These are phyloP conservation scores for Dicranocentrus wangi DNA, from an alignment of 2,888 invertebrate species.

Conservation along the genomic window DNA sequence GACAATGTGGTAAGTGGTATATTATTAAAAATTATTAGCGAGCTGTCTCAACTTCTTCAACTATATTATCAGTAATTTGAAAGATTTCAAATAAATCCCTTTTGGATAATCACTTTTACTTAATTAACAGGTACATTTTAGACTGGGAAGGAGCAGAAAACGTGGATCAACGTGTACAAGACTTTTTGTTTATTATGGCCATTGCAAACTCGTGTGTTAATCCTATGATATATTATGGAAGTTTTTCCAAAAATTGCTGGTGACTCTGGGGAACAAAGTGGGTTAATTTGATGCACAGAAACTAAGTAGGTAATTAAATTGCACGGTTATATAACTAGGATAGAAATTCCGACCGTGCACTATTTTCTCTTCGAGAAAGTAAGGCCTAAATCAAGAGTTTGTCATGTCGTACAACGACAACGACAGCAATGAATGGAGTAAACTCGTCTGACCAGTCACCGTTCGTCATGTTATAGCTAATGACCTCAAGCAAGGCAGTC, in stretches of 20 bases:
- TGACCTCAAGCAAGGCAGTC: no score
- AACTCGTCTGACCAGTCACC: no score
- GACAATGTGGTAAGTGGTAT: slow-evolving; percentile 81
- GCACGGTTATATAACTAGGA: no score
- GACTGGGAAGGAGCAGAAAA: slow-evolving; percentile 81
- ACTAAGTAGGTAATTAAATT: no score
- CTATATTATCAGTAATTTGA: no score
- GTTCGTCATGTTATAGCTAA: no score
- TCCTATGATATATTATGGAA: slow-evolving; percentile 85
- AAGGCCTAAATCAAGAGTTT: no score
- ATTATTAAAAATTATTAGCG: not conserved
- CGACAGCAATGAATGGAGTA: no score
- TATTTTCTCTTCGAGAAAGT: no score
- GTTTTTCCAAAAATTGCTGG: slow-evolving; percentile 77
- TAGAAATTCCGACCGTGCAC: no score
- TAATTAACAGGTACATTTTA: slow-evolving; percentile 80
- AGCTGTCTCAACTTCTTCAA: not conserved
- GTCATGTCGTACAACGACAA: no score
- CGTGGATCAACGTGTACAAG: slow-evolving; percentile 81
- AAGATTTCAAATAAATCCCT: not conserved
- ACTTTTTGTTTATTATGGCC: slow-evolving; percentile 85
- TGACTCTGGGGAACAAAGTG: not conserved
- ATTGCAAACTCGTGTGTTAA: slow-evolving; percentile 86
- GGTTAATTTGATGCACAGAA: no score
- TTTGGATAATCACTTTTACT: not conserved